Conservation (phyloP, 2,797 vertebrate species). For the Enteromius thamalakanensis region DNA sequence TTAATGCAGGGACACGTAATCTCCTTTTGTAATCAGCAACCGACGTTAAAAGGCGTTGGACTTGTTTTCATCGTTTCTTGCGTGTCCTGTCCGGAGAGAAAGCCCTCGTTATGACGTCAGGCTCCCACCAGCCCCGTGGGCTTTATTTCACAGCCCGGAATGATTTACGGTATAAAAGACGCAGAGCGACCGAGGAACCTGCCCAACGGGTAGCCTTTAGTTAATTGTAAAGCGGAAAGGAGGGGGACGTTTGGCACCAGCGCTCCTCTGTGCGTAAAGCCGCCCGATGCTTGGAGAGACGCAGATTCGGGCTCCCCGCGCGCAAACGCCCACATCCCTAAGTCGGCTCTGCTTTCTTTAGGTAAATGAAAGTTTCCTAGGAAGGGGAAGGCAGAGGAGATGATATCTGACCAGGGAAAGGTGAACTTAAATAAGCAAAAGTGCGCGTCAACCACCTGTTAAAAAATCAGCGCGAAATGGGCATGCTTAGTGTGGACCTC, state of each 20-base stretch:
- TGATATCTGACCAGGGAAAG: constrained; percentile 47
- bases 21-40: constrained; percentile 12
- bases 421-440: constrained; percentile 50
- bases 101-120: constrained; percentile 71
- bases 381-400: constrained; percentile 32
- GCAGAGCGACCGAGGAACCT: constrained; percentile 20
- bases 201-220: constrained; percentile 42
- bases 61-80: constrained; percentile 38
- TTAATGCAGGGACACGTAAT: background rate
- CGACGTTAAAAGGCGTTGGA: constrained; percentile 25
- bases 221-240: constrained; percentile 25
- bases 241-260: constrained; percentile 43
- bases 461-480: constrained; percentile 76
- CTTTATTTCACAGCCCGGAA: constrained; percentile 63
- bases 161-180: constrained; percentile 63
- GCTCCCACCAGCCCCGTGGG: constrained; percentile 58
- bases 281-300: constrained; percentile 15
- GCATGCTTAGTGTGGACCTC: constrained; percentile 90
- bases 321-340: constrained; percentile 40
- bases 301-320: constrained; percentile 30
- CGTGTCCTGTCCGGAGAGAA: constrained; percentile 44
- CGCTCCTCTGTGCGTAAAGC: background rate
- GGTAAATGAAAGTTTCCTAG: constrained; percentile 43
- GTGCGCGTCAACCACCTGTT: constrained; percentile 43
- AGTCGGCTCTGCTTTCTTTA: constrained; percentile 31